These are phyloP conservation scores for Columba livia DNA, from an alignment of 2,113 vertebrate species.

Conservation along the genomic window DNA sequence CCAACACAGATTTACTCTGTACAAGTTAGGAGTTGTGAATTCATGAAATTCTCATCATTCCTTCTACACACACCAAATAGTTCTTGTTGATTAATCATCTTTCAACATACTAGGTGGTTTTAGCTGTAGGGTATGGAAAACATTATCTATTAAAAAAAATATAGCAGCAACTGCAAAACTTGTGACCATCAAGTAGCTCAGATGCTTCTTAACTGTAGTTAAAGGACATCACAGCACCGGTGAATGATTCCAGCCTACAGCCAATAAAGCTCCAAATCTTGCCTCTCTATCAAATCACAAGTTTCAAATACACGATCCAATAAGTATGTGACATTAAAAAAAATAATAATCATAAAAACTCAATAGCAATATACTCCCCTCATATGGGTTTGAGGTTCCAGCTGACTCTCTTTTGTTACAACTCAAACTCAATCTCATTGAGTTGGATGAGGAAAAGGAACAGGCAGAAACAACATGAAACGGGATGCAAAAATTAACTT, in stretches of 20 bases:
- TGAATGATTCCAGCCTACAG: not conserved
- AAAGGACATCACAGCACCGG: not conserved
- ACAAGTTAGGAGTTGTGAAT: not conserved
- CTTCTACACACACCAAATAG: not conserved
- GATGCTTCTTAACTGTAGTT: not conserved
- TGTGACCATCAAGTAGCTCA: not conserved
- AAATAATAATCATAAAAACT: not conserved
- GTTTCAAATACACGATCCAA: not conserved
- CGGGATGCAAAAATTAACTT: not conserved
- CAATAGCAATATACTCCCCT: not conserved
- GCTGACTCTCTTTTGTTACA: not conserved
- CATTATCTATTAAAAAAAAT: not conserved
- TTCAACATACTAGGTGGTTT: not conserved
- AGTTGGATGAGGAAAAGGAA: not conserved
- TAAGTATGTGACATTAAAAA: not conserved
- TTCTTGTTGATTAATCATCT: not conserved
- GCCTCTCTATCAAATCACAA: not conserved
- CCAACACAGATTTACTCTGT: not conserved
- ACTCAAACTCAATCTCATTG: not conserved
- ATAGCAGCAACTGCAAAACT: not conserved
- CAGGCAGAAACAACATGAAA: not conserved
- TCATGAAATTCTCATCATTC: not conserved
- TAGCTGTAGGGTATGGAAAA: not conserved
- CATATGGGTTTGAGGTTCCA: fast-evolving
- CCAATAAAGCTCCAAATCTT: not conserved